Base-by-base conservation (phyloP, 37 sponge, comb jelly and placozoan species). In the Geodia barretti region DNA sequence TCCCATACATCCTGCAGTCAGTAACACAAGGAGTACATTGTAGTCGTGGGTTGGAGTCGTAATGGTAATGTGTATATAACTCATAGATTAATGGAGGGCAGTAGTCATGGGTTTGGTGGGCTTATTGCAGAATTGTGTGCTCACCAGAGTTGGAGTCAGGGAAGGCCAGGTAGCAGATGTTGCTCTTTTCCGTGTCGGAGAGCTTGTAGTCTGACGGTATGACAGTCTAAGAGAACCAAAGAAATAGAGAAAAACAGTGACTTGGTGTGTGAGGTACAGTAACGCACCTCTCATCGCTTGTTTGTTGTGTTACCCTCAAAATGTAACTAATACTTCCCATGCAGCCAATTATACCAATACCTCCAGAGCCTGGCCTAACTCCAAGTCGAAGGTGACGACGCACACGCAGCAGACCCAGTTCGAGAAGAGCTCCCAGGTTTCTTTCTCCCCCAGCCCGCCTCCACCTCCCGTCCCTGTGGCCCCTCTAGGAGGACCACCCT, bases 121-220 rank as follows among this genome's bases (percentile, higher is more conserved):
- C 74, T 17, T 40, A 30, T 14, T 38, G 41, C 19, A 17, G 17
- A 5, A 11, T 80, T 36, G 9, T 37, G 25, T 14, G 35, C 90
- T 72, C 40, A 97, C 97, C 94, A 35, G 95, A 94, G 64, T 98
- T 98, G 0, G 99, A 98, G 72, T 98, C 99, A n/a, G 99, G 99
- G 60, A 98, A 98, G 25, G 99, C 88, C 32, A 98, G 84, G 78
- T 98, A 98, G 75, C 99, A 98, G 20, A 96, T 83, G 76, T 98
- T 98, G 39, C 82, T 88, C 73, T 93, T 93, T 89, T 93, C 93
- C 9, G 83, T 72, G 65, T 90, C 87, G 2, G 93, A 90, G 17
- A 96, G 84, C 30, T 81, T 63, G 79, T 79, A 96, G 64, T 90
- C 72, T 14, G 77, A 47, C 1, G 93, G 94, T 41, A 87, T 77